Percentiles rank a stretch among this genome's conserved stretches.
Conservation (phyloP, 2,113 vertebrate genomes). For the Eulemur macaco region DNA sequence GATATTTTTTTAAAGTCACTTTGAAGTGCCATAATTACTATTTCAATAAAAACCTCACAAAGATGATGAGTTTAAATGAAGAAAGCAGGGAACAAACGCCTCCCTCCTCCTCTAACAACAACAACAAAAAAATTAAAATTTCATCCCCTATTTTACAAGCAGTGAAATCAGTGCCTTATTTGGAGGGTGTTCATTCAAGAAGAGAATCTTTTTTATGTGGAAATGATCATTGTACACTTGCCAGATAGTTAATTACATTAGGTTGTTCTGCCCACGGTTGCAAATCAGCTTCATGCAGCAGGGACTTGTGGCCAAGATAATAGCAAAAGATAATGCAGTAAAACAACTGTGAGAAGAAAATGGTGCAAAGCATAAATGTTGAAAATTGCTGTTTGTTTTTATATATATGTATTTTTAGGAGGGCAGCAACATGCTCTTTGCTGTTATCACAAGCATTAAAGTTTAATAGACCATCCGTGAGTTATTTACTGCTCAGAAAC, state of each 20-base stretch:
- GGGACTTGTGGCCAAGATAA: slow-evolving; percentile 80
- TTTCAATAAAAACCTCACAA: slow-evolving; percentile 70
- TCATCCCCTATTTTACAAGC: slow-evolving; percentile 77
- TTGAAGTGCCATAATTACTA: slow-evolving; percentile 67
- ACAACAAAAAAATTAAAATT: background rate
- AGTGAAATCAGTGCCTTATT: slow-evolving; percentile 78
- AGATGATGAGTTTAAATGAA: slow-evolving; percentile 56
- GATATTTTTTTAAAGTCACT: slow-evolving; percentile 73
- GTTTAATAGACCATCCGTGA: slow-evolving; percentile 82
- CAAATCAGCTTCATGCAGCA: slow-evolving; percentile 81
- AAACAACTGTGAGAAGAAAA: slow-evolving; percentile 75
- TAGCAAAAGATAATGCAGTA: slow-evolving; percentile 82
- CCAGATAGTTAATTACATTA: slow-evolving; percentile 88
- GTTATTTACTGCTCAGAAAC: slow-evolving; percentile 82
- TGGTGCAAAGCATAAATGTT: slow-evolving; percentile 78
- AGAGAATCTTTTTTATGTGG: slow-evolving; percentile 84
- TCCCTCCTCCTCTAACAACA: background rate
- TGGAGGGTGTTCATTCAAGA: slow-evolving; percentile 81
- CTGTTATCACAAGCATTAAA: slow-evolving; percentile 80
- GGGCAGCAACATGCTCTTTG: slow-evolving; percentile 11
- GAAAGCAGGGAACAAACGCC: background rate
- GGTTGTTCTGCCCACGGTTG: slow-evolving; percentile 75
- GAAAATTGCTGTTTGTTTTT: slow-evolving; percentile 77
- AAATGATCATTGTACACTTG: slow-evolving; percentile 84
- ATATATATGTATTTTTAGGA: slow-evolving; percentile 76